Evolutionary conservation across 2,113 vertebrate genomes (phyloP).

Genomic region (Marmota flaviventris): DNA sequence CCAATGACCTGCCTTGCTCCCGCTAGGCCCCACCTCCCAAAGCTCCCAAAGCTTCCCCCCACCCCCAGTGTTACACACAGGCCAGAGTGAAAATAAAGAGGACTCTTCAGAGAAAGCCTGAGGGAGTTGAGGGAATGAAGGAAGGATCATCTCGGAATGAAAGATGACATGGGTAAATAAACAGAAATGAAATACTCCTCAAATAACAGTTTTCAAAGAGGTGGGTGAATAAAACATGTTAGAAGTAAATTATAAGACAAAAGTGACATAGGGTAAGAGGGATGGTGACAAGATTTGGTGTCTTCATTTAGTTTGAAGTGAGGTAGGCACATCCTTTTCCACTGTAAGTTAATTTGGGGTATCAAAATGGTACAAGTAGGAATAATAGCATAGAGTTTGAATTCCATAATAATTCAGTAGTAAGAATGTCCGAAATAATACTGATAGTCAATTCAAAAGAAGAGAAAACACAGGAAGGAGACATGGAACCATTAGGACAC

Average conservation of each 20-base stretch:
- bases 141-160: neutral
- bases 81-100: neutral
- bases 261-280: neutral
- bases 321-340: neutral
- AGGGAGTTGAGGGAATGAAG: neutral
- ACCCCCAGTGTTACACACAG: neutral
- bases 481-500: neutral
- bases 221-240: too few species aligned
- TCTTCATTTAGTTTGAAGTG: neutral
- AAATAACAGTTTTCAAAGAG: neutral
- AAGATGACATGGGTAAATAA: neutral
- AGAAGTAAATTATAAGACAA: neutral
- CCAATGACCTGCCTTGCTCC: too few species aligned
- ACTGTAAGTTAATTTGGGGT: neutral
- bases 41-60: too few species aligned
- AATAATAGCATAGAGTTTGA: neutral
- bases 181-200: too few species aligned
- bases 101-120: neutral
- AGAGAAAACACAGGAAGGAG: neutral
- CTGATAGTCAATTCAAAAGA: neutral
- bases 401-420: neutral
- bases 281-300: neutral
- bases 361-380: neutral
- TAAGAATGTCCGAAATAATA: too few species aligned
- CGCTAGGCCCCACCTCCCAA: too few species aligned